phyloP scores from a whole-genome alignment of 1,140 invertebrate genomes.

The Cydia amplana region DNA sequence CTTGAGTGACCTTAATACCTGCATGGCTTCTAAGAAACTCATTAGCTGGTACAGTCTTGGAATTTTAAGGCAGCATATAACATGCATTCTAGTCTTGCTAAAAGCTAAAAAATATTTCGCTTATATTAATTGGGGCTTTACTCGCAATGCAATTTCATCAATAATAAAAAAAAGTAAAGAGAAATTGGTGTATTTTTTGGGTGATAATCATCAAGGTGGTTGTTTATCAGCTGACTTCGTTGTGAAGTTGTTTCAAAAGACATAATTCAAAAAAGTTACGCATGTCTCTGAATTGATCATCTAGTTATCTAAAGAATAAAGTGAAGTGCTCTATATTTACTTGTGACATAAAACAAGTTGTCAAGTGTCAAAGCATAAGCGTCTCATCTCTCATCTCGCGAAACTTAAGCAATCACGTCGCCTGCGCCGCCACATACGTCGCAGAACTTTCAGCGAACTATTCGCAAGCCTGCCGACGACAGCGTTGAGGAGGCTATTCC shows the following conservation, averaged over 20 bases:
- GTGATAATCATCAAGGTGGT: background rate
- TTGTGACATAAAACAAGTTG: background rate
- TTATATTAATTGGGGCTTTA: background rate
- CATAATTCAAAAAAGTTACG: background rate
- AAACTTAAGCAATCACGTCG: slow-evolving; percentile 19
- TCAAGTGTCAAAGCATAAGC: slow-evolving; percentile 20
- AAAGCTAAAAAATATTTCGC: background rate
- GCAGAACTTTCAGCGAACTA: slow-evolving; percentile 16
- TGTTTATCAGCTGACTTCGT: background rate
- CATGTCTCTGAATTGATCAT: background rate
- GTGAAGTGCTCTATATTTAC: slow-evolving; percentile 4
- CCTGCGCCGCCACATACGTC: slow-evolving; percentile 11
- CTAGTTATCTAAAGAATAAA: background rate
- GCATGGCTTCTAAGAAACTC: background rate
- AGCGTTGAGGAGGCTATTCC: background rate
- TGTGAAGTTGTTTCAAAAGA: background rate
- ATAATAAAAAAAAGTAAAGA: no score
- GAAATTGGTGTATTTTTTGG: no score
- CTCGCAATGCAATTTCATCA: background rate
- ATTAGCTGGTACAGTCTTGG: background rate
- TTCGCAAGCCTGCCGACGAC: background rate
- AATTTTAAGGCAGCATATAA: background rate
- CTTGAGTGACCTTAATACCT: slow-evolving; percentile 13
- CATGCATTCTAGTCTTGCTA: background rate
- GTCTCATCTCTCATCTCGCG: slow-evolving; percentile 21